Conservation (phyloP, 2,797 vertebrate genomes). For the Pipistrellus pipistrellus region DNA sequence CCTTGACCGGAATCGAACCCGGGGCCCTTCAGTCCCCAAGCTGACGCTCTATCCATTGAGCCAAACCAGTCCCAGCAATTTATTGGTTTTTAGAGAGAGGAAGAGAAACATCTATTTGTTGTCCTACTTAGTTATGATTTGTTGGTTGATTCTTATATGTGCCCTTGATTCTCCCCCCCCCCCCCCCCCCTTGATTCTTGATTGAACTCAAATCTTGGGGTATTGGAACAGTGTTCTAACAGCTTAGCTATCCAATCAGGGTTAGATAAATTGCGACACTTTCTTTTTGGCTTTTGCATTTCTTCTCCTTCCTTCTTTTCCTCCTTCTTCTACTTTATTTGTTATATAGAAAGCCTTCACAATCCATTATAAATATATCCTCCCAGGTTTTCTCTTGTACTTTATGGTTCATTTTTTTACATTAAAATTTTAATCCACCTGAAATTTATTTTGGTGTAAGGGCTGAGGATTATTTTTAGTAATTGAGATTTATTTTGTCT, state of each 20-base stretch:
- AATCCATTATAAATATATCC: not conserved
- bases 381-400: not conserved
- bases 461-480: not conserved
- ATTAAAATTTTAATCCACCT: not conserved
- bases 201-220: not conserved
- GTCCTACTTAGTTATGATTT: not conserved
- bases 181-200: no score
- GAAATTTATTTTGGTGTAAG: conserved; percentile 1
- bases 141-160: not conserved
- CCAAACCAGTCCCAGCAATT: no score
- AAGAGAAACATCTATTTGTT: not conserved
- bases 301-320: not conserved
- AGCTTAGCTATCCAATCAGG: not conserved
- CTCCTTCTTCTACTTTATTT: not conserved
- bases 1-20: no score
- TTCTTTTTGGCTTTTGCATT: not conserved
- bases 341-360: not conserved
- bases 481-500: not conserved
- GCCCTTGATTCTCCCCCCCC: no score
- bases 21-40: no score
- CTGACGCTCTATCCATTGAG: no score
- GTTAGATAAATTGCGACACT: not conserved
- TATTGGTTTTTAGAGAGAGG: not conserved
- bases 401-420: not conserved
- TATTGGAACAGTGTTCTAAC: not conserved